Evolutionary conservation across 2,797 vertebrate species (phyloP).

Genomic region (Spheniscus humboldti): DNA sequence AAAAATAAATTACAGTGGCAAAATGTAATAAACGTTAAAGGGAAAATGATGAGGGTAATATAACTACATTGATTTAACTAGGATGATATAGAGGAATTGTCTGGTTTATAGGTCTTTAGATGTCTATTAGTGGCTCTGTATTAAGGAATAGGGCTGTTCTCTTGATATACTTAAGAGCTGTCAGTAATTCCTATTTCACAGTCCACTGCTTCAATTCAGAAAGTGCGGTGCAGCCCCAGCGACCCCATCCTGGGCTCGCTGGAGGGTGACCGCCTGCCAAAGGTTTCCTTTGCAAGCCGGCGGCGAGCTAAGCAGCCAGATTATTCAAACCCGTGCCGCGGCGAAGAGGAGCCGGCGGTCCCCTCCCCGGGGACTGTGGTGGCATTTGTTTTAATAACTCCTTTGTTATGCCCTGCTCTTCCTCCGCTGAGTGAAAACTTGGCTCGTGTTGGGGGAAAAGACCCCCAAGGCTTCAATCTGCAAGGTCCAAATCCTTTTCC

Average conservation of each 20-base stretch:
- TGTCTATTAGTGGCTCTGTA: slow-evolving; percentile 82
- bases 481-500: rapidly evolving
- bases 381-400: slow-evolving; percentile 46
- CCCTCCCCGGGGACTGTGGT: neutral
- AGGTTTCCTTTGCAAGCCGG: slow-evolving; percentile 7
- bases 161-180: slow-evolving; percentile 81
- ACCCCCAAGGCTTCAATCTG: neutral
- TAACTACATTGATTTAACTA: slow-evolving; percentile 86
- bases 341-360: neutral
- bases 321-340: slow-evolving; percentile 4
- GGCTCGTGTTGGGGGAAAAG: neutral
- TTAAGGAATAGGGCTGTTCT: slow-evolving; percentile 79
- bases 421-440: neutral
- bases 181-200: slow-evolving; percentile 85
- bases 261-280: slow-evolving; percentile 69
- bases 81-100: slow-evolving; percentile 83
- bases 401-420: neutral
- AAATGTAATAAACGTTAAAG: slow-evolving; percentile 85
- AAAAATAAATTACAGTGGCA: slow-evolving; percentile 82
- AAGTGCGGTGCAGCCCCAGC: slow-evolving; percentile 65
- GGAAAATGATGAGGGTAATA: slow-evolving; percentile 85
- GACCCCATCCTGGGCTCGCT: slow-evolving; percentile 69
- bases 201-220: slow-evolving; percentile 77
- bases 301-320: slow-evolving; percentile 6
- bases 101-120: slow-evolving; percentile 83